These are phyloP conservation scores for Penaeus japonicus DNA, from an alignment of 1,140 invertebrate species.

Conservation along the genomic window DNA sequence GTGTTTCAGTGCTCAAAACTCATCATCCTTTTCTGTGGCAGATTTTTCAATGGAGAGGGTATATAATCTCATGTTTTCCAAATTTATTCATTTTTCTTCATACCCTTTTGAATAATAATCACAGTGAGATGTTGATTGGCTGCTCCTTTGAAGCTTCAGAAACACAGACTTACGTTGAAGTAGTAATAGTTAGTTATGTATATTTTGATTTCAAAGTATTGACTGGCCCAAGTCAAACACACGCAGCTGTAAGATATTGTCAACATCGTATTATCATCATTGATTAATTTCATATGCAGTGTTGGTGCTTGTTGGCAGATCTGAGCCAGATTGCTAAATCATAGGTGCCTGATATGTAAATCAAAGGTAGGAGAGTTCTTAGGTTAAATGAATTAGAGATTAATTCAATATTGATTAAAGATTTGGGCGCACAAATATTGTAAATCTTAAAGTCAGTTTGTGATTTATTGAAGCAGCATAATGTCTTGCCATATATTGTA, in stretches of 20 bases:
- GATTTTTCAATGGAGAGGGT: not conserved
- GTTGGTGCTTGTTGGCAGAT: constrained; percentile 11
- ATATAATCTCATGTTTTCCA: not conserved
- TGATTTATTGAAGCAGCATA: no score
- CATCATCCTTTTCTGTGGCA: not conserved
- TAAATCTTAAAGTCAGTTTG: no score
- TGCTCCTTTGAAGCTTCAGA: not conserved
- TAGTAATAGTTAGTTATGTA: not conserved
- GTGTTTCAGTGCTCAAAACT: no score
- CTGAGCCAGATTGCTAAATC: constrained; percentile 21
- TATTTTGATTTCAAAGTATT: not conserved
- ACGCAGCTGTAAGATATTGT: not conserved
- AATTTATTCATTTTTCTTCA: not conserved
- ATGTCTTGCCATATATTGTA: no score
- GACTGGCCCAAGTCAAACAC: not conserved
- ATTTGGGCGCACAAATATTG: no score
- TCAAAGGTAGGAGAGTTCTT: no score
- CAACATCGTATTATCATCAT: not conserved
- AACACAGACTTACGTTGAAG: not conserved
- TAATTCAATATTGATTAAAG: no score
- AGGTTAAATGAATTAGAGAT: no score
- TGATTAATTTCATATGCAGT: not conserved
- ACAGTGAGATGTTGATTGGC: no score
- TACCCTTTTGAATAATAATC: not conserved
- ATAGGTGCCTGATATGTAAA: no score